Base-by-base conservation (phyloP, 1,140 invertebrate genomes). In the Bathynomus jamesi region DNA sequence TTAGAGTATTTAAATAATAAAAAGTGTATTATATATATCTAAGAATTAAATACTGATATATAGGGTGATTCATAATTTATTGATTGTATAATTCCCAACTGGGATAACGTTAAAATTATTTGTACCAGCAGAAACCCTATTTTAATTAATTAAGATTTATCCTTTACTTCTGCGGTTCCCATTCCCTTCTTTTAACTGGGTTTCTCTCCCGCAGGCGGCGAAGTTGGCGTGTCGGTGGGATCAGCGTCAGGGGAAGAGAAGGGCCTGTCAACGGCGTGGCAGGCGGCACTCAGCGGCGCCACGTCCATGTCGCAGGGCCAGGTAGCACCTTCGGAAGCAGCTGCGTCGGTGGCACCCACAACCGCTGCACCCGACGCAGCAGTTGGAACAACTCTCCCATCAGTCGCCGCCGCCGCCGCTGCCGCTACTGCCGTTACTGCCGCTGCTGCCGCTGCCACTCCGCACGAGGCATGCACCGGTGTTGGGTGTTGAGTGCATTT, bases 241-340 rank as follows among this genome's bases (percentile, higher is more conserved):
- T 73, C 72, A 24, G 71, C 71, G 13, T 73, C 71, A 53, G 40
- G 40, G 21, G 65, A 67, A 40, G 78, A 80, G 28, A 82, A 82
- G 71, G 83, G 82, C 24, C 75, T 83, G 46, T 82, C 82, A 13
- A 79, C 78, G 70, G 83, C 82, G 74, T 84, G 83, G 83, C 79
- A 83, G 75, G 80, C 81, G 61, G 83, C 83, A 10, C 78, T 84
- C 66, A 80, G 77, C 31, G 78, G 78, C 28, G 72, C 72, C 68
- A 73, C 72, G 32, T 73, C 72, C 67, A 73, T 73, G 71, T 67
- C 71, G 67, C 68, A 70, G 72, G 72, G 62, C 67, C 72, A 73
- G 72, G 72, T 73, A 73, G n/a, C 63, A 27, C 27, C 31, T 53
- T 53, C 40, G 21, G 40, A 53, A 21, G 40, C 11, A 21, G 40